Percentiles rank a stretch among this genome's conserved stretches.
Evolutionary conservation across 2,888 invertebrate genomes (phyloP).

Genomic region (Mechanitis messenoides): DNA sequence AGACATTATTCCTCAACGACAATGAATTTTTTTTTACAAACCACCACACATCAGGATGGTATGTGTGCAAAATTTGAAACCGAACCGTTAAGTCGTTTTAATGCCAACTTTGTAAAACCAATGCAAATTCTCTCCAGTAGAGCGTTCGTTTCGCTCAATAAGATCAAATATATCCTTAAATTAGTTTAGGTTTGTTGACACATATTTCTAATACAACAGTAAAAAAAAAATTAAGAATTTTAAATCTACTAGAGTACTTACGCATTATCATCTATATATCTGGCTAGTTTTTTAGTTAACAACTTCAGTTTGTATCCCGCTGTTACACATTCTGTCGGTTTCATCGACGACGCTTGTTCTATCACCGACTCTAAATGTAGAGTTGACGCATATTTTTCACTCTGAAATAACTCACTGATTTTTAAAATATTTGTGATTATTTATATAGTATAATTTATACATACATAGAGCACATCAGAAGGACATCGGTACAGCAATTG

Average conservation of each 20-base stretch:
- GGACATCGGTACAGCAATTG: conserved; percentile 70
- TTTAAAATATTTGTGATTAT: neutral
- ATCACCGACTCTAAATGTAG: conserved; percentile 59
- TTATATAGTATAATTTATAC: neutral
- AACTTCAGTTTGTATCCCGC: conserved; percentile 80
- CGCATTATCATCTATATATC: conserved; percentile 35
- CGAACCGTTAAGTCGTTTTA: no score
- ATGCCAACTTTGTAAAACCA: no score
- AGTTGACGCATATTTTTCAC: conserved; percentile 41
- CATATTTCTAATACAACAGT: no score
- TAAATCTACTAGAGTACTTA: conserved; percentile 24
- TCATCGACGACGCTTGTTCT: conserved; percentile 78
- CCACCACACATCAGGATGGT: no score
- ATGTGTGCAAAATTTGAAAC: no score
- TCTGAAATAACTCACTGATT: conserved; percentile 29
- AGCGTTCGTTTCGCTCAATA: no score
- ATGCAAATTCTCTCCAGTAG: no score
- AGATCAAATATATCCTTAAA: no score
- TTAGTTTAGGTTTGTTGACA: no score
- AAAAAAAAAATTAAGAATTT: no score
- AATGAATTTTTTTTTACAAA: no score
- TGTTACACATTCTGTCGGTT: conserved; percentile 85
- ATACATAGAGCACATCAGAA: conserved; percentile 43
- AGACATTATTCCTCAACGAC: no score
- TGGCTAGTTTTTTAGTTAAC: conserved; percentile 39